Evolutionary conservation across 2,888 invertebrate species (phyloP).

Genomic region (Ophion ventricosus): DNA sequence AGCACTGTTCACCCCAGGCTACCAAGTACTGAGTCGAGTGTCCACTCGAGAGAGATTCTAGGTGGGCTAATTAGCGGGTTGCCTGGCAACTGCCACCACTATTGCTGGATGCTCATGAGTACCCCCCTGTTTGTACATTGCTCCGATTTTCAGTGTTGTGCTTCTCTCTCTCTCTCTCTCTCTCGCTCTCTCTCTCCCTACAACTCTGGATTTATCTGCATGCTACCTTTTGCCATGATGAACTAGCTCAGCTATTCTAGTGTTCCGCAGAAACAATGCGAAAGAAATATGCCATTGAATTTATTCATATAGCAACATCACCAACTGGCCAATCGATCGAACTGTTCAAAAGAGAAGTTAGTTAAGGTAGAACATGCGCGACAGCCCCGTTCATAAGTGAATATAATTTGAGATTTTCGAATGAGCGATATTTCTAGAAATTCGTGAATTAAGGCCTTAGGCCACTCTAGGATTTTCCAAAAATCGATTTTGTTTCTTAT

Average conservation of each 20-base stretch:
- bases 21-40: slow-evolving; percentile 81
- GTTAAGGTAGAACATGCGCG: background rate
- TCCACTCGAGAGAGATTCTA: slow-evolving; percentile 83
- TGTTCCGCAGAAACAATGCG: background rate
- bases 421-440: too few species aligned
- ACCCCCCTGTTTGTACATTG: slow-evolving; percentile 60
- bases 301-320: background rate
- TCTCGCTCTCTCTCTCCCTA: slow-evolving; percentile 35
- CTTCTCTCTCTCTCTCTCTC: slow-evolving; percentile 42
- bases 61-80: slow-evolving; percentile 83
- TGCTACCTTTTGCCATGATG: slow-evolving; percentile 36
- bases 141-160: slow-evolving; percentile 62
- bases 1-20: slow-evolving; percentile 67
- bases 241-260: slow-evolving; percentile 10
- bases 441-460: too few species aligned
- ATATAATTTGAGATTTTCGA: too few species aligned
- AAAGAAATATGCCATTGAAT: background rate
- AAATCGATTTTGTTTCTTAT: too few species aligned
- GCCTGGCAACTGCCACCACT: slow-evolving; percentile 78
- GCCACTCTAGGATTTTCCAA: too few species aligned
- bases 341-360: background rate
- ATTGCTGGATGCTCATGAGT: slow-evolving; percentile 55
- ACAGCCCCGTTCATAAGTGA: background rate
- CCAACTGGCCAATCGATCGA: background rate
- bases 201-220: slow-evolving; percentile 18